Base-by-base conservation (phyloP, 2,888 invertebrate genomes). In the Hydroisotoma schaefferi region DNA sequence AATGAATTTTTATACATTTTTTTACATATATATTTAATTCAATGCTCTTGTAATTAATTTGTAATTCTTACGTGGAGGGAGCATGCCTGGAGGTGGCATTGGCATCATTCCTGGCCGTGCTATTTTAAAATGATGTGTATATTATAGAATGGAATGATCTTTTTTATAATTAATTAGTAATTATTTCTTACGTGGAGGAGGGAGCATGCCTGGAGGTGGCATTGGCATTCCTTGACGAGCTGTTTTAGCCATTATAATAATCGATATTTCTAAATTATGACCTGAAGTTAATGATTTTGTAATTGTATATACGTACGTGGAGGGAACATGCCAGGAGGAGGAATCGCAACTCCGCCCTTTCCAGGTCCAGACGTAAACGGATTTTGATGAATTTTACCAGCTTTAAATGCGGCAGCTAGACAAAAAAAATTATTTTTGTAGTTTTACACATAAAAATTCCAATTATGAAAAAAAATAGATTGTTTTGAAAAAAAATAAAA, bases 351-450 rank as follows among this genome's bases (percentile, higher is more conserved):
- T 25, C 87, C 88, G 33, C 33, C 40, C 51, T 80, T 79, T 72
- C 43, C 63, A 57, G 52, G 60, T 55, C 57, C 68, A 40, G n/a
- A 18, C 2, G 80, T 81, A 60, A 92, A 94, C 51, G 93, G 94
- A 81, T 93, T 93, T 60, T 90, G 88, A 8, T 90, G 88, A 64
- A 94, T 94, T 81, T 95, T 95, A 43, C 95, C 95, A 44, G 95
- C 94, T 78, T 95, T 95, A 76, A 94, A 97, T 1, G 95, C 95
- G 8, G 97, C 95, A 56, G 97, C 79, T 79, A 71, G n/a, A 52
- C 10, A 46, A 57, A 37, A 44, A 33, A 15, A 44, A 38, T 54
- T 2, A 44, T 18, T 28, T 10, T 23, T 47, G 5, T 8, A 28
- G 18, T 27, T 49, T 22, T n/a, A 27, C 20, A 29, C 5, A 29